phyloP scores from a whole-genome alignment of 2,797 vertebrate genomes.

The Zonotrichia albicollis region DNA sequence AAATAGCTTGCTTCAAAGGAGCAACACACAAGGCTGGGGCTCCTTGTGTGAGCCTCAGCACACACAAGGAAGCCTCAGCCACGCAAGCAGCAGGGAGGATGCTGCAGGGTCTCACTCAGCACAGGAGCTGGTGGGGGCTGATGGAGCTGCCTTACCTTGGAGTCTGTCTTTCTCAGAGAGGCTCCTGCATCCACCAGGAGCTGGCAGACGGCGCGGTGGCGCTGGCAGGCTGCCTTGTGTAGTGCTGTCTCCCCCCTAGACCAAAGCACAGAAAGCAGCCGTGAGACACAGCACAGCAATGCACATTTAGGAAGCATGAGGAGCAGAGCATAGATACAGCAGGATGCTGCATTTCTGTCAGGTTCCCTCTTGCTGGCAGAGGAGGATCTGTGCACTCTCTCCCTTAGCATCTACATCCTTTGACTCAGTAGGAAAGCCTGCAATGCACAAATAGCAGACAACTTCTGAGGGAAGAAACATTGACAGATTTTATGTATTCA shows the following conservation, averaged over 20 bases:
- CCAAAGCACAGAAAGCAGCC: slow-evolving; percentile 68
- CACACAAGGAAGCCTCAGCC: slow-evolving; percentile 2
- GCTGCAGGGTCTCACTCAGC: neutral
- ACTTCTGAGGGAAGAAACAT: slow-evolving; percentile 1
- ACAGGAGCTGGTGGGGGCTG: neutral
- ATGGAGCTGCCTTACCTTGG: slow-evolving; percentile 80
- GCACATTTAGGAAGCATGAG: neutral
- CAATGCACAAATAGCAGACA: neutral
- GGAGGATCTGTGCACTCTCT: neutral
- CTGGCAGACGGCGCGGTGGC: slow-evolving; percentile 86
- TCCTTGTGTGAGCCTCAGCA: neutral
- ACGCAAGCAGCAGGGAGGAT: neutral
- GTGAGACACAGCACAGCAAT: slow-evolving; percentile 28
- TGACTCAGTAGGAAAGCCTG: neutral
- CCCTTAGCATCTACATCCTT: slow-evolving; percentile 1
- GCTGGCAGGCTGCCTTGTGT: slow-evolving; percentile 91
- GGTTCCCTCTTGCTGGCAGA: neutral
- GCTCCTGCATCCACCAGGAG: slow-evolving; percentile 91
- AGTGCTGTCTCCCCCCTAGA: slow-evolving; percentile 93
- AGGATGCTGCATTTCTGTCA: neutral
- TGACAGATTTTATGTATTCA: neutral
- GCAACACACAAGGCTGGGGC: neutral
- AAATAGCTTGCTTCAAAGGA: neutral
- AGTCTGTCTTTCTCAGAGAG: slow-evolving; percentile 88
- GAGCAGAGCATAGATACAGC: neutral